Evolutionary conservation across 1,140 invertebrate species (phyloP).

Genomic region (Anoplophora glabripennis): DNA sequence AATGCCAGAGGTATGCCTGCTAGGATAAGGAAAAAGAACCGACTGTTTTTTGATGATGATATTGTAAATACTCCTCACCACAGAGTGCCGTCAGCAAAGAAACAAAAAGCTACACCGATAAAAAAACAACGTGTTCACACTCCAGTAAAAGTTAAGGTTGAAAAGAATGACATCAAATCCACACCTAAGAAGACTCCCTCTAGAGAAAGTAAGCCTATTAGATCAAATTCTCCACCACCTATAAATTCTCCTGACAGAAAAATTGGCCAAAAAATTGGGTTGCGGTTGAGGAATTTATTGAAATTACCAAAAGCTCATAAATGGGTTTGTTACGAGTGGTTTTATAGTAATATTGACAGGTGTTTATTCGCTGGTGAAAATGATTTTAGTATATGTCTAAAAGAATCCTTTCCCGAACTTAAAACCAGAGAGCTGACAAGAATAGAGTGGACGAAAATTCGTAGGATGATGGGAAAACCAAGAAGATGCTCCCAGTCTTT

Average conservation of each 20-base stretch:
- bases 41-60: slow-evolving; percentile 88
- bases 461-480: slow-evolving; percentile 96
- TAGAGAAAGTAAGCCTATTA: slow-evolving; percentile 46
- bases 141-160: slow-evolving; percentile 48
- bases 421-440: slow-evolving; percentile 82
- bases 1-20: slow-evolving; percentile 86
- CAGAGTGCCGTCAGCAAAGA: slow-evolving; percentile 62
- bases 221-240: slow-evolving; percentile 40
- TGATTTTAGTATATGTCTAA: slow-evolving; percentile 93
- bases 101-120: slow-evolving; percentile 54
- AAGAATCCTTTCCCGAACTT: slow-evolving; percentile 91
- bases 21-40: slow-evolving; percentile 86
- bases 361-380: slow-evolving; percentile 94
- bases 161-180: slow-evolving; percentile 20
- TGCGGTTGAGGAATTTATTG: slow-evolving; percentile 89
- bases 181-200: slow-evolving; percentile 39
- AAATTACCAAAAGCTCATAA: slow-evolving; percentile 98
- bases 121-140: slow-evolving; percentile 47
- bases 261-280: slow-evolving; percentile 85
- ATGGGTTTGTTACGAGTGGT: slow-evolving; percentile 99
- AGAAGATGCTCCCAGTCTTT: slow-evolving; percentile 91
- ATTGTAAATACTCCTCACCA: slow-evolving; percentile 78
- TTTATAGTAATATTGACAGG: slow-evolving; percentile 97
- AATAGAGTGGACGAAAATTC: slow-evolving; percentile 93
- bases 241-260: slow-evolving; percentile 65